These are phyloP conservation scores for Lutjanus erythropterus DNA, from an alignment of 2,113 vertebrate species.

Conservation along the genomic window DNA sequence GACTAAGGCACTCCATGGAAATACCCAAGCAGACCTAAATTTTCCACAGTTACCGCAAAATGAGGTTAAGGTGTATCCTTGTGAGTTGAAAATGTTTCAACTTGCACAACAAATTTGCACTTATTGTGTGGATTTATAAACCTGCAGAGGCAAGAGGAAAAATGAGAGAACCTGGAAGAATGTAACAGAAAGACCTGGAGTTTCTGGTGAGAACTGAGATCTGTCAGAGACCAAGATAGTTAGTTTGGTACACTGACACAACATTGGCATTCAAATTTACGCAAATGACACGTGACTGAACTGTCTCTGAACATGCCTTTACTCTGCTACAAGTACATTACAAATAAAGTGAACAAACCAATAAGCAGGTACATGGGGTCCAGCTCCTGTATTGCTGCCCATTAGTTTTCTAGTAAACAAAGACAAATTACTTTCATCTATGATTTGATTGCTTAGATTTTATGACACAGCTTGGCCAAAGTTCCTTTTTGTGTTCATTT, in stretches of 20 bases:
- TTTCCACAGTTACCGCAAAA: neutral
- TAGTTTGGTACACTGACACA: neutral
- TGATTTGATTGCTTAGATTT: constrained; percentile 1
- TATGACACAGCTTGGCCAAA: constrained; percentile 19
- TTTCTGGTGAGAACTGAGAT: neutral
- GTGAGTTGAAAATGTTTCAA: neutral
- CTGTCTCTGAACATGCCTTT: neutral
- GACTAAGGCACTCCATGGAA: too few relatives aligned
- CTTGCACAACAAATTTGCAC: neutral
- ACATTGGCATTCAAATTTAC: neutral
- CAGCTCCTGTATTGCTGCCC: neutral
- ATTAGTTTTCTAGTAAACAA: constrained; percentile 8
- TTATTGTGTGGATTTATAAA: neutral
- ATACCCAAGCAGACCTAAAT: neutral
- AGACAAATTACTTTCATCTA: neutral
- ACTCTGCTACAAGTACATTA: neutral
- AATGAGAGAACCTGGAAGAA: neutral
- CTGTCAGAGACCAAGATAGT: neutral
- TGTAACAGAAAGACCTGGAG: neutral
- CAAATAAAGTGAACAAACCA: neutral
- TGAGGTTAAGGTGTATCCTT: neutral
- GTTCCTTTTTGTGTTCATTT: constrained; percentile 24
- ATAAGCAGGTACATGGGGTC: neutral
- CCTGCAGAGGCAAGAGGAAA: neutral
- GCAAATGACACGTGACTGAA: neutral